These are phyloP conservation scores for Astyanax mexicanus DNA, from an alignment of 2,797 vertebrate genomes.

Conservation along the genomic window DNA sequence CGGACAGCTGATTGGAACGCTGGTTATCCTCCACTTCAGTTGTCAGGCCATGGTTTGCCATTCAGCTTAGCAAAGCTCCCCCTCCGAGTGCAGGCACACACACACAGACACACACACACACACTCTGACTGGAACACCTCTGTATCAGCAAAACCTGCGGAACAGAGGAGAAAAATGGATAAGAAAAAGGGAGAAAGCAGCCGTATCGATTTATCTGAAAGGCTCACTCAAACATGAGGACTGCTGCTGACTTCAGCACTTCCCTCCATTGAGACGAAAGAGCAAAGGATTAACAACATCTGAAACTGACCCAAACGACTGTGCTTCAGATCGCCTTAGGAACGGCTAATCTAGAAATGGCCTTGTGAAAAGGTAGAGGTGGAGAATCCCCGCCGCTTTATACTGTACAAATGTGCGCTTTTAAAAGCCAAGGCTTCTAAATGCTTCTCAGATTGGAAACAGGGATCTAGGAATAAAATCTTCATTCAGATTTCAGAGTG, in stretches of 20 bases:
- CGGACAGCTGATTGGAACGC: slow-evolving; percentile 45
- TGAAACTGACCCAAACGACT: slow-evolving; percentile 60
- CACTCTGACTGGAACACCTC: slow-evolving; percentile 46
- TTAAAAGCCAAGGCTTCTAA: background rate
- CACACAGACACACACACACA: background rate
- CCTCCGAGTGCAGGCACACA: too few species aligned
- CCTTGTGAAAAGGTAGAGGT: slow-evolving; percentile 37
- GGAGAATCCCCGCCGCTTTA: slow-evolving; percentile 21
- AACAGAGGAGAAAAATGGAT: slow-evolving; percentile 54
- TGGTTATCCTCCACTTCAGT: slow-evolving; percentile 54
- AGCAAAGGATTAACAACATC: slow-evolving; percentile 58
- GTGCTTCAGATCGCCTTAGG: slow-evolving; percentile 53
- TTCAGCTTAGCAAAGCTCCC: slow-evolving; percentile 54
- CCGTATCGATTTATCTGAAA: slow-evolving; percentile 67
- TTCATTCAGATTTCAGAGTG: background rate
- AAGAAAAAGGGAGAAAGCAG: slow-evolving; percentile 52
- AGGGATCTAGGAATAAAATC: background rate
- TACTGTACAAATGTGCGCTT: background rate
- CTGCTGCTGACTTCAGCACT: slow-evolving; percentile 65
- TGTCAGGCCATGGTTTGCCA: slow-evolving; percentile 61
- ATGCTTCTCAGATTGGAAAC: background rate
- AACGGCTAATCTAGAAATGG: slow-evolving; percentile 51
- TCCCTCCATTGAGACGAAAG: slow-evolving; percentile 56
- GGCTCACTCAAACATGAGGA: slow-evolving; percentile 58
- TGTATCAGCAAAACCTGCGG: slow-evolving; percentile 54